phyloP scores from a whole-genome alignment of 2,888 invertebrate genomes.

The Graphium colonna region DNA sequence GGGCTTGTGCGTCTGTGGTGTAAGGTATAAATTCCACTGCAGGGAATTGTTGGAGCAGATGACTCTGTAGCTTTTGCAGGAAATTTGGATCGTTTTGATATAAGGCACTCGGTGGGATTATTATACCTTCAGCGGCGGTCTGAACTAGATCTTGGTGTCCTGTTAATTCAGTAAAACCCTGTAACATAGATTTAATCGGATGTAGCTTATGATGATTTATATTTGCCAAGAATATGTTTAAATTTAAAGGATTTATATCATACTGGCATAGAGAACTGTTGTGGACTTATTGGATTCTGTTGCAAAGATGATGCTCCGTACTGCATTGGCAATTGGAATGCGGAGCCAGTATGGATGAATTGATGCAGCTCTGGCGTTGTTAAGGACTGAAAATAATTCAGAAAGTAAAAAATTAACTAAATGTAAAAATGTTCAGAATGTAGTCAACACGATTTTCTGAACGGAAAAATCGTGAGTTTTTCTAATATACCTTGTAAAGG shows the following conservation, averaged over 20 bases:
- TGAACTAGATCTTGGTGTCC: conserved; percentile 55
- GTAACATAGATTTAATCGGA: conserved; percentile 20
- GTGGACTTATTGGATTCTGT: conserved; percentile 48
- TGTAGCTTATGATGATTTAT: too few species aligned
- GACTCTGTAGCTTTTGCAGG: conserved; percentile 66
- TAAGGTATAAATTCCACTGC: conserved; percentile 69
- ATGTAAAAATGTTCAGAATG: too few species aligned
- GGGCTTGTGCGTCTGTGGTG: conserved; percentile 44
- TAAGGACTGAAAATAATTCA: conserved; percentile 19
- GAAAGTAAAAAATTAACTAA: too few species aligned
- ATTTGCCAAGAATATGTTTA: too few species aligned
- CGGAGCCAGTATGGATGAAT: conserved; percentile 59
- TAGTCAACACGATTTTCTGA: too few species aligned
- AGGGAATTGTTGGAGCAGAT: conserved; percentile 60
- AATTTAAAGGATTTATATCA: too few species aligned
- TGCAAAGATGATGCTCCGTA: conserved; percentile 65
- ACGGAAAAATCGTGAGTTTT: too few species aligned
- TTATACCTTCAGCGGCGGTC: conserved; percentile 56
- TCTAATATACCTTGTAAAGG: too few species aligned
- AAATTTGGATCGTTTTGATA: conserved; percentile 77
- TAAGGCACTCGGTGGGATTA: conserved; percentile 62
- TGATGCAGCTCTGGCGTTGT: conserved; percentile 63
- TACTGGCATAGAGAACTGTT: conserved; percentile 60
- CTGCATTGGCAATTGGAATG: conserved; percentile 64
- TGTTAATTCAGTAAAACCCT: conserved; percentile 51